These are phyloP conservation scores for Fundulus diaphanus DNA, from an alignment of 2,797 vertebrate species.

Conservation along the genomic window DNA sequence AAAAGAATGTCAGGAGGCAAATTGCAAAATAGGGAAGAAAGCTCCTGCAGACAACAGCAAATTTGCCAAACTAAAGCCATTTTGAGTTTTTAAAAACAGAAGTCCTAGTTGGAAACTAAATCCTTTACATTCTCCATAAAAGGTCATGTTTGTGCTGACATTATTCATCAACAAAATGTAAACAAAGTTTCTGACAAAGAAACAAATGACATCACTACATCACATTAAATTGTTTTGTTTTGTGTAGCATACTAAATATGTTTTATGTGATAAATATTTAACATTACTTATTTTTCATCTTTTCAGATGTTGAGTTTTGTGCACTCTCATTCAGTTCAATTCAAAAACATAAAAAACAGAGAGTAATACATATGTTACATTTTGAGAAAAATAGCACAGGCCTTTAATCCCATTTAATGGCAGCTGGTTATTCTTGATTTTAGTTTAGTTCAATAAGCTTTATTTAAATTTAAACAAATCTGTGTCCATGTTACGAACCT, in stretches of 20 bases:
- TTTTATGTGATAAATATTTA: background rate
- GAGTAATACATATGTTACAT: background rate
- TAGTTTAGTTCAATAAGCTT: background rate
- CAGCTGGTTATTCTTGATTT: background rate
- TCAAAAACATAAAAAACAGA: background rate
- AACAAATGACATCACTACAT: too few species aligned
- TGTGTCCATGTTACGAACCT: background rate
- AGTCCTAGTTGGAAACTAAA: background rate
- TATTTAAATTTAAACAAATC: background rate
- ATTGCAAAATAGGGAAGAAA: background rate
- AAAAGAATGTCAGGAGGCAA: conserved; percentile 17
- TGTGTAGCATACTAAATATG: too few species aligned
- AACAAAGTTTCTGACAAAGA: too few species aligned
- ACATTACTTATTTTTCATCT: background rate
- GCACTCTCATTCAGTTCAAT: background rate
- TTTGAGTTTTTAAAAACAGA: background rate
- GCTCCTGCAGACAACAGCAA: background rate
- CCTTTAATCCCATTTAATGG: background rate
- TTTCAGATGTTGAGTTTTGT: background rate
- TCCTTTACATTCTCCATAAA: background rate
- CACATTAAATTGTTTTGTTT: too few species aligned
- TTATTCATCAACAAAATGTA: background rate
- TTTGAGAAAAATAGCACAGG: background rate
- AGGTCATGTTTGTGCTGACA: background rate
- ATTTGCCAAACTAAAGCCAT: background rate